Evolutionary conservation across 2,113 vertebrate species (phyloP).

Genomic region (Typhlomys cinereus): DNA sequence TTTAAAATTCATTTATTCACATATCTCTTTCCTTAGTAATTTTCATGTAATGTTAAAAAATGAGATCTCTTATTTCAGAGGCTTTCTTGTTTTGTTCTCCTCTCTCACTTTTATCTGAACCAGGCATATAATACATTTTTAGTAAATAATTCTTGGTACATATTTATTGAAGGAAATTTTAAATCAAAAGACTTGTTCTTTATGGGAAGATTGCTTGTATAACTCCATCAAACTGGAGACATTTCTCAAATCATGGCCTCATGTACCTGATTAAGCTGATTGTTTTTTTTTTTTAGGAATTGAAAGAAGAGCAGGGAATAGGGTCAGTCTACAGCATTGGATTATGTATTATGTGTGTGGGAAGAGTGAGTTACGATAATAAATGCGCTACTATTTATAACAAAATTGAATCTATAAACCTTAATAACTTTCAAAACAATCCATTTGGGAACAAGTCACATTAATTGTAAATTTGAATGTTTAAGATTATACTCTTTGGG

Average conservation of each 20-base stretch:
- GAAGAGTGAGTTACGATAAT: background rate
- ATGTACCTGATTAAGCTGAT: background rate
- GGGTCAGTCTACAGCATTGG: background rate
- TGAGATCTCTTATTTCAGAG: background rate
- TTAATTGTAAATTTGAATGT: conserved; percentile 11
- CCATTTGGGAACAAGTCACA: background rate
- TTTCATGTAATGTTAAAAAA: conserved; percentile 10
- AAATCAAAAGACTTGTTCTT: background rate
- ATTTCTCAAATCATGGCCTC: background rate
- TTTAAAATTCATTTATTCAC: background rate
- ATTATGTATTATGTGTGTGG: background rate
- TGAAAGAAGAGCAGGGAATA: background rate
- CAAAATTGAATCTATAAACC: background rate
- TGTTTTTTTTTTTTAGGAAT: background rate
- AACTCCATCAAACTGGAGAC: background rate
- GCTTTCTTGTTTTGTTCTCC: background rate
- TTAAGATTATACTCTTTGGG: too few species aligned
- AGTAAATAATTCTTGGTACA: background rate
- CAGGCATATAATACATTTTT: background rate
- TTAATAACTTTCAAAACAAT: conserved; percentile 13
- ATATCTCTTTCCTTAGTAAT: background rate
- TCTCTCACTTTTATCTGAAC: background rate
- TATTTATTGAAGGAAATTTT: background rate
- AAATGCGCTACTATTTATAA: background rate
- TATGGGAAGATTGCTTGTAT: background rate